phyloP scores from a whole-genome alignment of 2,113 vertebrate genomes.

The Seriola dumerili region DNA sequence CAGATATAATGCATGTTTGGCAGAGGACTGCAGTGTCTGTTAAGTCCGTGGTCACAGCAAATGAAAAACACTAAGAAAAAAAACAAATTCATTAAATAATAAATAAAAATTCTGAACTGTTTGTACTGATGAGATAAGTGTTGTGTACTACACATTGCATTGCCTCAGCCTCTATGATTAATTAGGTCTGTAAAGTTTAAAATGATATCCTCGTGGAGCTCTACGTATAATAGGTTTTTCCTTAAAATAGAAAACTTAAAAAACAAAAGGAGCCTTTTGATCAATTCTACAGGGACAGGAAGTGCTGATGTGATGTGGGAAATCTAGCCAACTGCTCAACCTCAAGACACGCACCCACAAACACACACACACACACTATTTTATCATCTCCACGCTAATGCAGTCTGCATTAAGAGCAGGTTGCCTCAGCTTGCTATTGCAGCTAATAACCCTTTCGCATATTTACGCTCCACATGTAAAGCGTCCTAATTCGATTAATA shows the following conservation, averaged over 20 bases:
- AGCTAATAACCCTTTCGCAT: slow-evolving; percentile 52
- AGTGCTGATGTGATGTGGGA: slow-evolving; percentile 12
- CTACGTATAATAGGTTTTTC: not conserved
- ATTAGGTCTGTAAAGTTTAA: slow-evolving; percentile 6
- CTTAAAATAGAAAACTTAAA: slow-evolving; percentile 13
- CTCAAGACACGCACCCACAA: not conserved
- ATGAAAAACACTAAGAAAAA: not conserved
- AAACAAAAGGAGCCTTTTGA: slow-evolving; percentile 25
- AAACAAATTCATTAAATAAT: not conserved
- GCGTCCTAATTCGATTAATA: slow-evolving; percentile 82
- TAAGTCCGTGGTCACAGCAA: not conserved
- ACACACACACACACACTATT: slow-evolving; percentile 13
- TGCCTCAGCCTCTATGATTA: not conserved
- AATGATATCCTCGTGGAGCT: not conserved
- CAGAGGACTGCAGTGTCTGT: not conserved
- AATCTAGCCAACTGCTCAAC: slow-evolving; percentile 18
- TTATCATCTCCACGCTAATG: slow-evolving; percentile 15
- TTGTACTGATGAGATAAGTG: not conserved
- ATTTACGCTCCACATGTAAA: slow-evolving; percentile 71
- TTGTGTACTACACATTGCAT: not conserved
- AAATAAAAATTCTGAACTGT: not conserved
- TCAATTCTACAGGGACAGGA: slow-evolving; percentile 6
- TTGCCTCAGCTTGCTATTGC: slow-evolving; percentile 33
- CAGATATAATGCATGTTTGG: not conserved
- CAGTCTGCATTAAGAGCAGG: slow-evolving; percentile 26